These are phyloP conservation scores for Nysson spinosus DNA, from an alignment of 2,888 invertebrate genomes.

Conservation along the genomic window DNA sequence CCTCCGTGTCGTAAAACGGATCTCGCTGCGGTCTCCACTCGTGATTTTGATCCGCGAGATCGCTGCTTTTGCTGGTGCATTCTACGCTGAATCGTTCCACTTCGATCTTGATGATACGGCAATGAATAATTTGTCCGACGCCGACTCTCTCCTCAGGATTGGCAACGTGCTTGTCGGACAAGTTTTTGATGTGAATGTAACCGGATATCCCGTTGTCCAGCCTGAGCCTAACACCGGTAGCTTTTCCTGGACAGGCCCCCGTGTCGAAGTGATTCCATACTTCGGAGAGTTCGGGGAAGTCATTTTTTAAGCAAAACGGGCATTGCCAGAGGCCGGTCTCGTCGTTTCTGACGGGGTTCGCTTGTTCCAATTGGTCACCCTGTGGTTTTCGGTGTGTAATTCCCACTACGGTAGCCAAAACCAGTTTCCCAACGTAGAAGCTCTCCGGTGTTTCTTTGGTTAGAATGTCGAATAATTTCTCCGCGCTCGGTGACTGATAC, in stretches of 20 bases:
- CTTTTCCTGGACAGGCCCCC: constrained; percentile 96
- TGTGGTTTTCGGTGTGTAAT: constrained; percentile 93
- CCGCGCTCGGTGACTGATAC: constrained; percentile 88
- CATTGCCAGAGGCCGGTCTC: constrained; percentile 98
- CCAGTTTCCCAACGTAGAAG: constrained; percentile 92
- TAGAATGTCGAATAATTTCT: constrained; percentile 95
- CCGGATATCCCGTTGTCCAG: constrained; percentile 97
- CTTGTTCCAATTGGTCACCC: constrained; percentile 95
- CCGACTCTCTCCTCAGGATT: constrained; percentile 95
- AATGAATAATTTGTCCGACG: constrained; percentile 90
- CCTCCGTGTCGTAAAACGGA: constrained; percentile 92
- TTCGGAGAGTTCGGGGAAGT: constrained; percentile 96
- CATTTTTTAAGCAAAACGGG: constrained; percentile 97
- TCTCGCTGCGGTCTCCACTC: constrained; percentile 95
- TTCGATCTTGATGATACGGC: constrained; percentile 95
- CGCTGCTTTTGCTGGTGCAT: constrained; percentile 95
- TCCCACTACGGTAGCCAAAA: constrained; percentile 88
- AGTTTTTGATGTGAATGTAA: constrained; percentile 94
- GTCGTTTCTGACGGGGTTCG: constrained; percentile 96
- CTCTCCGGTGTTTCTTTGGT: constrained; percentile 98
- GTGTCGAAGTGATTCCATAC: constrained; percentile 99
- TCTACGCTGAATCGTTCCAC: constrained; percentile 96
- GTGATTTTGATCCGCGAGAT: constrained; percentile 92
- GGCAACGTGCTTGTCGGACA: constrained; percentile 94
- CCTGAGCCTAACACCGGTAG: constrained; percentile 92